phyloP scores from a whole-genome alignment of 2,797 vertebrate species.

The Cyprinella venusta region DNA sequence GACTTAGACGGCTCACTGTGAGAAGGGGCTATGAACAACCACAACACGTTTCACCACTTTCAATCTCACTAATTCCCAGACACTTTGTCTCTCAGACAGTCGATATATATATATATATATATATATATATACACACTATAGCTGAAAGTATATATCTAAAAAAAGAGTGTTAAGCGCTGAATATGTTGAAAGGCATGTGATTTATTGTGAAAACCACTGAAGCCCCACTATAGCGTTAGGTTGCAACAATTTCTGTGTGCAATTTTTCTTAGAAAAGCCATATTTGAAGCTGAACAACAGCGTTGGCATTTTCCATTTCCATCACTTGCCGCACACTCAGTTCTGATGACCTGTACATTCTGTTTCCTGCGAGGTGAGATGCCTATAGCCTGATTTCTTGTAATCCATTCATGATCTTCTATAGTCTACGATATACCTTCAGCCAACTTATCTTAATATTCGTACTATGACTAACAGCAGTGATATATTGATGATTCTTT shows the following conservation, averaged over 20 bases:
- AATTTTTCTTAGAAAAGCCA: slow-evolving; percentile 26
- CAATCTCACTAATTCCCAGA: slow-evolving; percentile 44
- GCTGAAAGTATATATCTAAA: not conserved
- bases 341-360: slow-evolving; percentile 49
- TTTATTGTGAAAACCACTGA: slow-evolving; percentile 20
- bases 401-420: slow-evolving; percentile 47
- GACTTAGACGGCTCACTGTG: slow-evolving; percentile 5
- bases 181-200: not conserved
- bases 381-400: slow-evolving; percentile 50
- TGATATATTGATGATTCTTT: not conserved
- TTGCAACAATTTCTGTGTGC: not conserved
- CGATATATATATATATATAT: no score
- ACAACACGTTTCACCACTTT: slow-evolving; percentile 61
- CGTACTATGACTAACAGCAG: slow-evolving; percentile 16
- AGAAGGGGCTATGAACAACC: slow-evolving; percentile 33
- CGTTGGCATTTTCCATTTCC: slow-evolving; percentile 52
- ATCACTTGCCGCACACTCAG: slow-evolving; percentile 24
- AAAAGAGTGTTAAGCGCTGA: not conserved
- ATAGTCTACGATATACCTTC: slow-evolving; percentile 26
- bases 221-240: not conserved
- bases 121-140: not conserved
- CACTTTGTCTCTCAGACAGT: not conserved
- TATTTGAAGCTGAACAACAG: slow-evolving; percentile 31
- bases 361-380: slow-evolving; percentile 45
- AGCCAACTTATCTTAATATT: slow-evolving; percentile 5